Evolutionary conservation across 2,113 vertebrate species (phyloP), one percentile per base, ranked within the genome.

Genomic region (Poeciliopsis prolifica): DNA sequence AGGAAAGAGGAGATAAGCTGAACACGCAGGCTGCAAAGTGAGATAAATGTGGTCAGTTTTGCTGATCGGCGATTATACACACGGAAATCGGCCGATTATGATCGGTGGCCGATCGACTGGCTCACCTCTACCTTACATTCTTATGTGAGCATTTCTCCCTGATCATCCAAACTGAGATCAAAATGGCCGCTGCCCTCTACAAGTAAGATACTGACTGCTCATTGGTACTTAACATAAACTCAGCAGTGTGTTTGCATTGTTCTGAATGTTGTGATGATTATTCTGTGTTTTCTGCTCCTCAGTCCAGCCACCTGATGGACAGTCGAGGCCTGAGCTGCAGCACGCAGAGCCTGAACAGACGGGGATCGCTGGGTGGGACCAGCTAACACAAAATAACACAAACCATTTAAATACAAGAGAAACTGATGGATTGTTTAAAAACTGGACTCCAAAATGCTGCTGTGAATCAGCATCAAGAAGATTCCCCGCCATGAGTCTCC

Each of bases 251-350:
- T 24, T 24, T 22, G 17, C 6, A 24, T 54, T 22, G 7, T 8
- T 8, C 7, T 58, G 17, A 48, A 24, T 58, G 22, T 8, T 10
- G 8, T 58, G 22, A 58, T 58, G 24, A n/a, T 35, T 11, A 3
- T n/a, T n/a, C 33, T 69, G 42, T 75, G 19, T 64, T 19, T 75
- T 72, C 71, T 72, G 54, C 60, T 37, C 26, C 17, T 60, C 80
- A 94, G 91, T 70, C 89, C 70, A 79, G 65, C 51, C 83, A 74
- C 19, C 72, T 95, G 86, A 87, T 82, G 0, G 85, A 94, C 10
- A 78, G 69, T 0, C 88, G 93, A 30, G 83, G 63, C 3, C 89
- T 96, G 61, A 96, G 96, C 83, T 80, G 89, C 93, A 97, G 96
- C 88, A 95, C 94, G 1, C 95, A 95, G 82, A 94, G 91, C 76